Percentiles rank a stretch among this genome's conserved stretches.
phyloP scores from a whole-genome alignment of 2,797 vertebrate genomes.

The Ctenopoma multispine region DNA sequence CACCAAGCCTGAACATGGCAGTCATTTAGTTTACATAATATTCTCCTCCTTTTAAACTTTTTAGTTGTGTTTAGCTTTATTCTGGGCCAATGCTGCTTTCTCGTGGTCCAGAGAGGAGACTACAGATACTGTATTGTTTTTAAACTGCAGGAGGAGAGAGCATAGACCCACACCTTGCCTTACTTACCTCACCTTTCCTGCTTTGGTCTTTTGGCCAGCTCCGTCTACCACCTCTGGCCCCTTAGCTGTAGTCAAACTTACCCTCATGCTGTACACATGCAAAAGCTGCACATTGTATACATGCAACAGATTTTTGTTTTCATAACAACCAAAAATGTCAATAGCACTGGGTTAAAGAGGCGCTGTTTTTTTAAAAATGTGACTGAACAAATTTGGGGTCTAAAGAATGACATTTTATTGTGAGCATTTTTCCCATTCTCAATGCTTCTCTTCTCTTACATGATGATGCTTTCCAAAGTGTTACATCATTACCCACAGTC shows the following conservation, averaged over 20 bases:
- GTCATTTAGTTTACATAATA: constrained; percentile 38
- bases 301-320: constrained; percentile 40
- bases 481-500: constrained; percentile 27
- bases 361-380: constrained; percentile 73
- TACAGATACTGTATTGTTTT: constrained; percentile 70
- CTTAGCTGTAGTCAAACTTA: constrained; percentile 47
- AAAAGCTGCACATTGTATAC: constrained; percentile 59
- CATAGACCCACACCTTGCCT: constrained; percentile 77
- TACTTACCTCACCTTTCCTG: constrained; percentile 53
- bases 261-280: constrained; percentile 62
- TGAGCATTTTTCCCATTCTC: constrained; percentile 19
- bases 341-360: constrained; percentile 72
- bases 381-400: constrained; percentile 58
- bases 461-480: not conserved
- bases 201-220: constrained; percentile 46
- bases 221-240: constrained; percentile 33
- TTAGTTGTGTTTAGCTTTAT: constrained; percentile 65
- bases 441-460: constrained; percentile 16
- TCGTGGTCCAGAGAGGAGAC: constrained; percentile 53
- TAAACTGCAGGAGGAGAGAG: constrained; percentile 68
- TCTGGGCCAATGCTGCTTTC: constrained; percentile 63
- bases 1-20: constrained; percentile 70
- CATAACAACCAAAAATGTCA: constrained; percentile 74
- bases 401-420: constrained; percentile 40
- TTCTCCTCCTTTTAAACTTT: constrained; percentile 37